Percentiles rank a stretch among this genome's conserved stretches.
phyloP scores from a whole-genome alignment of 2,888 invertebrate genomes.

The Pachliopta kotzebuea region DNA sequence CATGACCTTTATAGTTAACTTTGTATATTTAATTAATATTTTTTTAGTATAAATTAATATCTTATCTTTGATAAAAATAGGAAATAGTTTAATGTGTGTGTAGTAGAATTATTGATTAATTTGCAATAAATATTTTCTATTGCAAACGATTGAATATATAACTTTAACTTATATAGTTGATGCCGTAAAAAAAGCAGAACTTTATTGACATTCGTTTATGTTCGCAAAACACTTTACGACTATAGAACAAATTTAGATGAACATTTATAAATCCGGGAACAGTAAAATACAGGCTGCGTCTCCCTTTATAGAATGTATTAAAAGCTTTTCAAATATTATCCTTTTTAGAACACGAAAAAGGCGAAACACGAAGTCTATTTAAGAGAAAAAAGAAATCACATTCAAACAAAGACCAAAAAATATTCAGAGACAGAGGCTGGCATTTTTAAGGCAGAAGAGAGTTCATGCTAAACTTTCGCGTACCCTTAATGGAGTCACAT shows the following conservation, averaged over 20 bases:
- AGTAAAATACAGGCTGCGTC: too few relatives aligned
- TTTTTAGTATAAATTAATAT: too few relatives aligned
- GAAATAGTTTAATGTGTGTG: too few relatives aligned
- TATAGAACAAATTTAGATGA: too few relatives aligned
- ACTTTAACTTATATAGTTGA: background rate
- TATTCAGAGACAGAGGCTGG: conserved; percentile 17
- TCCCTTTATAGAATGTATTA: background rate
- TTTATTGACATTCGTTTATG: too few relatives aligned
- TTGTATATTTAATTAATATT: too few relatives aligned
- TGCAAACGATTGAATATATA: background rate
- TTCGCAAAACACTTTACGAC: too few relatives aligned
- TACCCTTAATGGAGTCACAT: conserved; percentile 53
- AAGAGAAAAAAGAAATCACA: background rate
- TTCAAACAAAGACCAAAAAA: conserved; percentile 11
- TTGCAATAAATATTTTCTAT: too few relatives aligned
- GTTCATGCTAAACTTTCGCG: conserved; percentile 27
- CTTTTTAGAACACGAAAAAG: background rate
- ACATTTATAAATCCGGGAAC: too few relatives aligned
- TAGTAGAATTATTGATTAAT: too few relatives aligned
- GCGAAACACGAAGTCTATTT: background rate
- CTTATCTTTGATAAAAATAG: too few relatives aligned
- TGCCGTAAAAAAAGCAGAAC: background rate
- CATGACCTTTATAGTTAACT: background rate
- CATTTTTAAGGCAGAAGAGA: conserved; percentile 26
- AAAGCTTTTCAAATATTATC: background rate